These are phyloP conservation scores for Pseudolaguvia tuberculata DNA, from an alignment of 2,113 vertebrate genomes.

Conservation along the genomic window DNA sequence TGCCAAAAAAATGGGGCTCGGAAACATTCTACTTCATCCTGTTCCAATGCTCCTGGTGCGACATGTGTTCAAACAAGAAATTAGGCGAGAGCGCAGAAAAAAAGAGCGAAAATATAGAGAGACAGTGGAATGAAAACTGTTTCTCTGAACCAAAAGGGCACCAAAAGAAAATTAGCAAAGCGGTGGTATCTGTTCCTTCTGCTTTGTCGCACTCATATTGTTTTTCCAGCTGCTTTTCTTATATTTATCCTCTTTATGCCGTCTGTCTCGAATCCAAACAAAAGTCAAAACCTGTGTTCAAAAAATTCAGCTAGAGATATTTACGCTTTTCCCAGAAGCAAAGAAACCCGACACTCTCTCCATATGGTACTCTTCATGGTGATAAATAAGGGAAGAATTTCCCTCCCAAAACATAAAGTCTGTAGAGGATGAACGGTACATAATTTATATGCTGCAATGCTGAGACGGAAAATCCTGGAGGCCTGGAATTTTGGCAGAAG, in stretches of 20 bases:
- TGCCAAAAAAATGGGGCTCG: constrained; percentile 55
- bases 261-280: constrained; percentile 59
- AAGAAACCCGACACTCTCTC: constrained; percentile 43
- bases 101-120: constrained; percentile 8
- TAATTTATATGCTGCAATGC: constrained; percentile 21
- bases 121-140: constrained; percentile 1
- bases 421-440: constrained; percentile 15
- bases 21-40: constrained; percentile 54
- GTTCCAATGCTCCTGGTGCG: constrained; percentile 41
- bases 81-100: constrained; percentile 5
- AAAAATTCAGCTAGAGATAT: constrained; percentile 48
- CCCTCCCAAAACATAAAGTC: constrained; percentile 48
- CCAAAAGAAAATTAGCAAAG: constrained; percentile 59
- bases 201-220: constrained; percentile 57
- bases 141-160: constrained; percentile 51
- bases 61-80: constrained; percentile 46
- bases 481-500: constrained; percentile 21
- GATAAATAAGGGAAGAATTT: constrained; percentile 45
- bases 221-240: constrained; percentile 58
- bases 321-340: constrained; percentile 52
- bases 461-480: constrained; percentile 25
- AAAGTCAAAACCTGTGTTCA: constrained; percentile 48
- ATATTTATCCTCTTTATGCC: constrained; percentile 36
- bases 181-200: constrained; percentile 15
- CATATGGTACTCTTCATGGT: constrained; percentile 51